Conservation (phyloP, 2,113 vertebrate species). For the Leptodactylus fuscus region DNA sequence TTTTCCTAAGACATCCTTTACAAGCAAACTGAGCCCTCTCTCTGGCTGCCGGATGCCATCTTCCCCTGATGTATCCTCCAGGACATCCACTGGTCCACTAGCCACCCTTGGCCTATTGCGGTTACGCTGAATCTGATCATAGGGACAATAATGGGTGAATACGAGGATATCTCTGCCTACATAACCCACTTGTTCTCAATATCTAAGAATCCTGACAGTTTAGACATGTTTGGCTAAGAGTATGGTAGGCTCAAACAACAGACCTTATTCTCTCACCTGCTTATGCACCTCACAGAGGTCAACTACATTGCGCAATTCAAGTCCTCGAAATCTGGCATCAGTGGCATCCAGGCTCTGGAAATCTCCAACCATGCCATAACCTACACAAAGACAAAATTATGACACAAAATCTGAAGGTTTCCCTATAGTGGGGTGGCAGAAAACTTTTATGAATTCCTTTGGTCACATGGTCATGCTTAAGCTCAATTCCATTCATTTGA, state of each 20-base stretch:
- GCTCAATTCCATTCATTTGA: too few species aligned
- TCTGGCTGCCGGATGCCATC: conserved; percentile 63
- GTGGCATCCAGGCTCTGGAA: conserved; percentile 76
- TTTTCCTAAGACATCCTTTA: conserved; percentile 81
- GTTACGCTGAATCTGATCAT: not conserved
- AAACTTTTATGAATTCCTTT: not conserved
- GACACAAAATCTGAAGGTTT: not conserved
- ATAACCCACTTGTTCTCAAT: too few species aligned
- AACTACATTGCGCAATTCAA: conserved; percentile 71
- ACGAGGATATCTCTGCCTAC: not conserved
- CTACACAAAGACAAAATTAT: conserved; percentile 64
- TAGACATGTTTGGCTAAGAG: too few species aligned
- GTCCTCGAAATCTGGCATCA: conserved; percentile 72
- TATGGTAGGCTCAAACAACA: not conserved
- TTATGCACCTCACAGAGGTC: conserved; percentile 82
- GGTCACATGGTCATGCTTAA: too few species aligned
- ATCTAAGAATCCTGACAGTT: too few species aligned
- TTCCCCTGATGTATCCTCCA: not conserved
- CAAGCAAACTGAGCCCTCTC: conserved; percentile 86
- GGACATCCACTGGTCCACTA: not conserved
- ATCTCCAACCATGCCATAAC: conserved; percentile 85
- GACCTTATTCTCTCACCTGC: conserved; percentile 70
- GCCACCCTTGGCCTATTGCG: not conserved
- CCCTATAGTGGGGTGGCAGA: fast-evolving
- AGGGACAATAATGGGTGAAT: too few species aligned